Base-by-base conservation (phyloP, 2,797 vertebrate species). In the Alca torda region DNA sequence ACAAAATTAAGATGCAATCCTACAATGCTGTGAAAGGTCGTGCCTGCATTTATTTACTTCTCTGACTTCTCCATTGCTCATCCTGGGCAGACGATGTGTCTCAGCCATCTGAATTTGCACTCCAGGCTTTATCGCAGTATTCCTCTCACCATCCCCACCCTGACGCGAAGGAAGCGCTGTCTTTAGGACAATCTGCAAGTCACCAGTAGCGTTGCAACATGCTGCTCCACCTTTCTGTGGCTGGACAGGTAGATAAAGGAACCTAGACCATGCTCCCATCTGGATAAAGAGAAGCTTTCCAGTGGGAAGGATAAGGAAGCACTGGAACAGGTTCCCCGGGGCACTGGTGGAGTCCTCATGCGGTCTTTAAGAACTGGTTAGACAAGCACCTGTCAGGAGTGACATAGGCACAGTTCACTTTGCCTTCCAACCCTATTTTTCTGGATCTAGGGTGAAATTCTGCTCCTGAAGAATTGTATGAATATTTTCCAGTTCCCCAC, bases 371-470 rank as follows among this genome's bases (percentile, higher is more conserved):
- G 37, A 93, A 91, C 81, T 61, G 73, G 84, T 93, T 92, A 72
- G 75, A 78, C 79, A 72, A 63, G 48, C 45, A 77, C 65, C 56
- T 83, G 45, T 60, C 57, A 83, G 53, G 56, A 87, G 31, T 3
- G 3, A 64, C 45, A 80, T 2, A 68, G 16, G 21, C 46, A 74
- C 61, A 59, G 45, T 68, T 94, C 6, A 2, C 72, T 89, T 46
- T 95, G 75, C 82, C 82, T 96, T 95, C 89, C 82, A 94, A 95
- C 57, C 39, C 33, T 43, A 2, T 84, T 91, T 97, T 95, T 92
- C 81, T 59, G 28, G 51, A 61, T 33, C 37, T 16, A 46, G 69
- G 43, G 33, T 56, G 39, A 59, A 92, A 86, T 81, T 81, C 50
- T 91, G 31, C 18, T 57, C 3, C 5, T n/a, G 39, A 84, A 0